Conservation (phyloP, 2,888 invertebrate species). For the Agrochola macilenta region DNA sequence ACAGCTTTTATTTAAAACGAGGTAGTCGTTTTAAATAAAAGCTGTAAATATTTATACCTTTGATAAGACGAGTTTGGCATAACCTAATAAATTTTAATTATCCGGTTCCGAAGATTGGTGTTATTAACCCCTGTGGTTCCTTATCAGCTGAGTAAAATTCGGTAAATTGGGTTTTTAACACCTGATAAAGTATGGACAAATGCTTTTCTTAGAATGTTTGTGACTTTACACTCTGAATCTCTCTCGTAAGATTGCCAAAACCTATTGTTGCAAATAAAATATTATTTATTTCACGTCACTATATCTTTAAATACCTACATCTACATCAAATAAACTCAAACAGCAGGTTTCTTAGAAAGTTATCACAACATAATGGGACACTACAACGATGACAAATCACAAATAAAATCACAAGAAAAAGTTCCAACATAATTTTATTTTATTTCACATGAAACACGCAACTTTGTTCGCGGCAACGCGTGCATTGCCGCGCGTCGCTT, state of each 20-base stretch:
- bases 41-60: conserved; percentile 47
- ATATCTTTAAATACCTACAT: not conserved
- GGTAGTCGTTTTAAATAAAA: conserved; percentile 59
- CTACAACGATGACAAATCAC: not conserved
- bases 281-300: not conserved
- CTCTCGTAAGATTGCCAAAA: not conserved
- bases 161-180: conserved; percentile 10
- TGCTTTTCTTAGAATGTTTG: not conserved
- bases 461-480: conserved; percentile 12
- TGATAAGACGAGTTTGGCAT: conserved; percentile 51
- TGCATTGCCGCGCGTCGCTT: conserved; percentile 51
- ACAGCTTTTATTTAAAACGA: conserved; percentile 55
- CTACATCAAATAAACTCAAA: not conserved
- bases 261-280: not conserved
- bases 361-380: not conserved
- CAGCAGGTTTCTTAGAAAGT: not conserved
- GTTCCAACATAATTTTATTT: conserved; percentile 24
- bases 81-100: conserved; percentile 46
- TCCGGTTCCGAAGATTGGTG: not conserved
- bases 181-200: conserved; percentile 1
- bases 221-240: not conserved
- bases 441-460: conserved; percentile 15
- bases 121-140: conserved; percentile 26
- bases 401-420: conserved; percentile 31
- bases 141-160: conserved; percentile 16